Base-by-base conservation (phyloP, 2,888 invertebrate genomes). In the Trissoscelio sp. region DNA sequence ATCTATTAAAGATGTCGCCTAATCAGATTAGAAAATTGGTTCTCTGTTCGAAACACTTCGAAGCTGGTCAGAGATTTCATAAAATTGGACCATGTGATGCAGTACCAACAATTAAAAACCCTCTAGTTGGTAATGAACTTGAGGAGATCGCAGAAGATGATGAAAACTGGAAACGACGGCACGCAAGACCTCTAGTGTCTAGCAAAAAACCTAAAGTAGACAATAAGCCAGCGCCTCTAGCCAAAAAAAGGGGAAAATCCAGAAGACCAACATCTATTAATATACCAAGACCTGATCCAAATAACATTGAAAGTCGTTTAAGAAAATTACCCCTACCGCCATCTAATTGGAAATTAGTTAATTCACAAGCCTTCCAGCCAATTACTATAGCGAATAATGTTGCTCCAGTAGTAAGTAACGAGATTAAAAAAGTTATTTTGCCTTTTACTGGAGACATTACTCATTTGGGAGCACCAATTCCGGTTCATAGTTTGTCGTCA, bases 11-110 rank as follows among this genome's bases (percentile, higher is more conserved):
- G 84, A 91, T 91, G 91, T 91, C 91, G 22, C 91, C 91, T 0
- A 91, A 91, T 83, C 91, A 91, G 82, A 91, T 91, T 80, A 84
- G 91, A 55, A 90, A 89, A 58, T 83, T 91, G 2, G 91, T 91
- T 1, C 81, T 91, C 0, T 91, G 91, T 58, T 91, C 91, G 0
- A 90, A 88, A 51, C 91, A 91, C 57, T 91, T 91, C 84, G 87
- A 90, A 57, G 84, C 86, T 1, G 90, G 89, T 5, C 90, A 91
- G 74, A 89, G 86, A 46, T 91, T 91, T 60, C 88, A 90, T 67
- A 90, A 89, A 73, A 69, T 88, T 7, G 90, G 90, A 1, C 89
- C 91, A 0, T 91, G 91, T 31, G 91, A 91, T 70, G 91, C 91
- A 2, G 83, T 83, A 0, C 91, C 91, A 1, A 91, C 91, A 2